Evolutionary conservation across 53 echinoderm and acorn worm genomes (phyloP).

Genomic region (Luidia sarsii): DNA sequence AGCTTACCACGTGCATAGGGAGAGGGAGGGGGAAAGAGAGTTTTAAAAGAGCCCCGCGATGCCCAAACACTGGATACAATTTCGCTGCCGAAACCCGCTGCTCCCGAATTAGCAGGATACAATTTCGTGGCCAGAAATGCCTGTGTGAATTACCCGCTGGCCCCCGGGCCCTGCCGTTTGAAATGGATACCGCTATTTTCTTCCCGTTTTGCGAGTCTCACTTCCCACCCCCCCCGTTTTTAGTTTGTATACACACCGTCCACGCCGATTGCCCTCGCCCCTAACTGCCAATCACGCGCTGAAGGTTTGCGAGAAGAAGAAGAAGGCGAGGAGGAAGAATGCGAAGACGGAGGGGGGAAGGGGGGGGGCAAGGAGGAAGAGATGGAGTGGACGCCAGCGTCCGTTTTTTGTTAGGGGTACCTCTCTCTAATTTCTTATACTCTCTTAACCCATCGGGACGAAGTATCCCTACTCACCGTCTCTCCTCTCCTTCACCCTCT

Average conservation of each 20-base stretch:
- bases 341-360: no score
- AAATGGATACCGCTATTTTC: conserved; percentile 44
- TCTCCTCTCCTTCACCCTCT: no score
- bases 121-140: conserved; percentile 49
- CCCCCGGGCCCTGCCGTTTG: conserved; percentile 35
- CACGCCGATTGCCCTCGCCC: neutral
- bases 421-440: no score
- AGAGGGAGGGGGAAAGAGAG: no score
- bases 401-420: no score
- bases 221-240: neutral
- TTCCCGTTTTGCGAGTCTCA: conserved; percentile 16
- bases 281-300: conserved; percentile 41
- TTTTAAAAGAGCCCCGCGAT: conserved; percentile 41
- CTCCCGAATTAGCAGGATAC: conserved; percentile 50
- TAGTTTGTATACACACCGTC: conserved; percentile 3
- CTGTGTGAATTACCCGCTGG: conserved; percentile 32
- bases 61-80: conserved; percentile 57
- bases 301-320: neutral
- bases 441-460: no score
- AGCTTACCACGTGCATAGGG: conserved; percentile 44
- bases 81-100: conserved; percentile 22
- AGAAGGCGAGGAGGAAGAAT: no score
- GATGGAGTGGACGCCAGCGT: no score
- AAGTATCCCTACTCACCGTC: no score
- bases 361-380: no score